These are phyloP conservation scores for Calvadosia cruxmelitensis DNA, from an alignment of 30 jellyfish, hydroid and myxozoan genomes.

Conservation along the genomic window DNA sequence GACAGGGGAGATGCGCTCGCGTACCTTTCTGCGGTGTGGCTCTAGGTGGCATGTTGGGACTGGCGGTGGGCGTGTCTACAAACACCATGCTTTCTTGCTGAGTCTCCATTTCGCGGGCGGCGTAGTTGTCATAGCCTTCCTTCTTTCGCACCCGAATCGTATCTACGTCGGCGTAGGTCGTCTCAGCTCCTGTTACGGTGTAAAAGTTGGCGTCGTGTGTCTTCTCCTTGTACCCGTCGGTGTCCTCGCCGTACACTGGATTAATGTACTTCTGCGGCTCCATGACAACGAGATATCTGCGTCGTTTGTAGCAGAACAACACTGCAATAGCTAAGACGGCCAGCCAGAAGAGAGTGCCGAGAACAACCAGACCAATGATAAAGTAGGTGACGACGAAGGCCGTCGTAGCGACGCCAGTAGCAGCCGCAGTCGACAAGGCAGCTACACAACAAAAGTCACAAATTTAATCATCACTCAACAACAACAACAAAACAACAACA, in stretches of 20 bases:
- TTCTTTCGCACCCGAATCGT: constrained; percentile 9
- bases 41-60: constrained; percentile 22
- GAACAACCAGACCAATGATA: constrained; percentile 85
- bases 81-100: constrained; percentile 28
- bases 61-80: constrained; percentile 22
- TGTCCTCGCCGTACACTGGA: constrained; percentile 40
- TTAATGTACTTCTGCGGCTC: constrained; percentile 26
- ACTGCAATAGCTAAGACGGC: constrained; percentile 83
- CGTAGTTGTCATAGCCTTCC: background rate
- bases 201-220: background rate
- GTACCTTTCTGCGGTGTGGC: too few species aligned
- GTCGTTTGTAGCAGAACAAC: constrained; percentile 77
- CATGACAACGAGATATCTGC: constrained; percentile 44
- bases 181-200: constrained; percentile 4
- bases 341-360: constrained; percentile 71
- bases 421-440: constrained; percentile 14
- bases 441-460: background rate
- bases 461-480: too few species aligned
- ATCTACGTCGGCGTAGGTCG: constrained; percentile 24
- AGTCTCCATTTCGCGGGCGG: constrained; percentile 15
- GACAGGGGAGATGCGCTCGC: too few species aligned
- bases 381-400: constrained; percentile 73
- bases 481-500: too few species aligned
- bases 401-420: constrained; percentile 33
- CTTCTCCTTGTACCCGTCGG: constrained; percentile 8